Evolutionary conservation across 2,797 vertebrate species (phyloP), one percentile per base, ranked within the genome.

Genomic region (Xiphorhynchus erythropygius): DNA sequence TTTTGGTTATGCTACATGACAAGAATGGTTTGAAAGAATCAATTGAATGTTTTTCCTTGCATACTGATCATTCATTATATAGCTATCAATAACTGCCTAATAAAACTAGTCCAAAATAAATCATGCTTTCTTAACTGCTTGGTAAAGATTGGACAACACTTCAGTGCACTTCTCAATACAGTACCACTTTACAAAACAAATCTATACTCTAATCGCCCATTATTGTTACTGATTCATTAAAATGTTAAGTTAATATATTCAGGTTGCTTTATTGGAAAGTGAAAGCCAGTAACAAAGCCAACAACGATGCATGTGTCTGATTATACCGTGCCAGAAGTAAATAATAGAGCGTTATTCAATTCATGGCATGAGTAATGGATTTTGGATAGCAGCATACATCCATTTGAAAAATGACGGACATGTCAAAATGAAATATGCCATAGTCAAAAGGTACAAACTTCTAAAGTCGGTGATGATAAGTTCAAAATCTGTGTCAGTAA

Each of bases 1-100:
- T 96, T 92, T 91, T 84, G 53, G 23, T 84, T 91, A 18, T 4
- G 1, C 60, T 60, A 18, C 52, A 7, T 27, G 33, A 79, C 67
- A 77, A 75, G 42, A 91, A 75, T 5, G 2, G 11, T 64, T 91
- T 80, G 77, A 80, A 92, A 94, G 62, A 84, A 89, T 44, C 14
- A 74, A 67, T 79, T 1, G 1, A 89, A 83, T 56, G 28, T 35
- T 87, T 92, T 91, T 87, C 37, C 68, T 93, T 93, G 62, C 78
- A 78, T 92, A 60, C 71, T 71, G 81, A 87, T 94, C 41, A 33
- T 89, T 96, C 65, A 81, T 92, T 94, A 95, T 89, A 84, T 41
- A 28, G 47, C 82, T 91, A 95, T 94, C 87, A 85, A 92, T 92
- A 93, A 87, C n/a, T 84, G 91, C 44, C 82, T 93, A 89, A 93